A percentile compares a stretch with the other conserved stretches of the same genome.
phyloP scores from a whole-genome alignment of 2,113 vertebrate genomes.

The Raja brachyura region DNA sequence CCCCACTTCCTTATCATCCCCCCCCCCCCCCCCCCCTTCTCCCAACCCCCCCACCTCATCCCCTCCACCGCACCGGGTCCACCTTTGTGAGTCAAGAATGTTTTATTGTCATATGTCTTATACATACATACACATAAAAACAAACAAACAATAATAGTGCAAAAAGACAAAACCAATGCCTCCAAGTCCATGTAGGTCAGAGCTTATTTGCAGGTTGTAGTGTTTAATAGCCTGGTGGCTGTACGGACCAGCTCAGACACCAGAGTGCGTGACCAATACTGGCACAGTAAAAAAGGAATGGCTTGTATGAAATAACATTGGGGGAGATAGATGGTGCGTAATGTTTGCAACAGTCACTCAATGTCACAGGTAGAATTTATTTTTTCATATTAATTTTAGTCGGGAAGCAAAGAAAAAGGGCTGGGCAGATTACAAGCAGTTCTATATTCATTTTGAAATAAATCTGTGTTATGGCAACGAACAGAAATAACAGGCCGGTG shows the following conservation, averaged over 20 bases:
- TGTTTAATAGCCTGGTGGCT: no score
- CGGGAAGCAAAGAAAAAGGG: background rate
- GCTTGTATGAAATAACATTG: background rate
- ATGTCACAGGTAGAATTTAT: background rate
- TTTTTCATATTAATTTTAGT: background rate
- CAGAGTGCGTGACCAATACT: background rate
- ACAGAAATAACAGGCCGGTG: background rate
- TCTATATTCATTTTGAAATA: background rate
- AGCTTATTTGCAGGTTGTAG: no score
- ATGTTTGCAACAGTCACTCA: background rate
- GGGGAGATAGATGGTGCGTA: background rate
- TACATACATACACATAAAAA: no score
- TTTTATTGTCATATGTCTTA: no score
- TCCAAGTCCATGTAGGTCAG: no score
- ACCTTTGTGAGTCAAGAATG: no score
- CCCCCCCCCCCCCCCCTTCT: no score
- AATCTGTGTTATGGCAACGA: background rate
- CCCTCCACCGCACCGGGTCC: no score
- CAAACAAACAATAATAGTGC: no score
- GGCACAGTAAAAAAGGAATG: background rate
- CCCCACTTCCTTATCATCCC: no score
- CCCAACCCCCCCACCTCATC: no score
- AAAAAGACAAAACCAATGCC: no score
- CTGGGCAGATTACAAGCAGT: background rate
- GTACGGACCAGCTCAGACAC: background rate